Evolutionary conservation across 1,140 invertebrate species (phyloP), one percentile per base, ranked within the genome.

Genomic region (Propsilocerus akamusi): DNA sequence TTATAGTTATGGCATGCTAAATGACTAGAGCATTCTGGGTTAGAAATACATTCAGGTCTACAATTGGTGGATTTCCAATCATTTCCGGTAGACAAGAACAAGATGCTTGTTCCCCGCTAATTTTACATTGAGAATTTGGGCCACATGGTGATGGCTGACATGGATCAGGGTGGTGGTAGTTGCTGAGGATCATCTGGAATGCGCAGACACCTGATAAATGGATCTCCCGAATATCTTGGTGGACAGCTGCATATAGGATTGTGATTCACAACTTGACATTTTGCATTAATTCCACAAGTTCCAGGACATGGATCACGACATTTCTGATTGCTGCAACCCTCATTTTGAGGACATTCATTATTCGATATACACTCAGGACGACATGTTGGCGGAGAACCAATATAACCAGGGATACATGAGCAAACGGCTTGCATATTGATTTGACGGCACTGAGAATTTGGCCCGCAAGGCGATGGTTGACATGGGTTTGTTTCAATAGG

Each of bases 311-410:
- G 86, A 66, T 91, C 80, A 10, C 76, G 65, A 58, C 87, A 92
- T 63, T 82, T 85, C 58, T 89, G 81, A 54, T 80, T 77, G 26
- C 85, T 70, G 60, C 88, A 91, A 4, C 85, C 83, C 57, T 82
- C 80, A 55, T 87, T 78, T 67, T 82, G 78, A 4, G 81, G 68
- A 63, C 88, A 92, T 61, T 91, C 86, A 0, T 81, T 78, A 61
- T 81, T 87, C 46, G 84, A 77, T 46, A 85, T 73, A 60, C 86
- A 91, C 65, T 90, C 85, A 1, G 86, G 84, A 53, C 82, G 72
- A 62, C 86, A 89, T 47, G 73, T 74, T 6, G 85, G 85, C 25
- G 85, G 83, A 2, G 76, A 75, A 23, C 86, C 85, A 51, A 86
- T 72, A 57, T 80, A 86, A 48, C 76, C 78, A 26, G 68, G 65